Conservation (phyloP, 1,140 invertebrate genomes). For the Phenacoccus solenopsis region DNA sequence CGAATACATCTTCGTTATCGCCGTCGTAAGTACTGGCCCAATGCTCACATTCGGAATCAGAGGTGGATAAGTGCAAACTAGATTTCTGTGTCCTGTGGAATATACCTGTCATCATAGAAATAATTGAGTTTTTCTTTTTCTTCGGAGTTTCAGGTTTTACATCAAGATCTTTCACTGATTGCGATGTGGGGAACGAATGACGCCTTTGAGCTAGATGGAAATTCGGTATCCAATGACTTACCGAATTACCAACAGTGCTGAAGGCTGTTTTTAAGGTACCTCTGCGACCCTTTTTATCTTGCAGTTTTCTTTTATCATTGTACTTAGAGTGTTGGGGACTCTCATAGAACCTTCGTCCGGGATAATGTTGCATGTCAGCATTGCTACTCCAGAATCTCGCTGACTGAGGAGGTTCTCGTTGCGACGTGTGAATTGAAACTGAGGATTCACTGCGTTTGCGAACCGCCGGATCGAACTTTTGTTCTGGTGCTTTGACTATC, state of each 20-base stretch:
- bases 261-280: constrained; percentile 62
- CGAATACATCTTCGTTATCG: neutral
- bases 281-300: constrained; percentile 49
- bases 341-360: neutral
- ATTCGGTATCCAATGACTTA: constrained; percentile 67
- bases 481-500: no score
- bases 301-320: neutral
- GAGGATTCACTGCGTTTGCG: neutral
- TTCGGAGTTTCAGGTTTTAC: constrained; percentile 35
- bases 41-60: constrained; percentile 19
- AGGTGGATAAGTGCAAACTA: constrained; percentile 19
- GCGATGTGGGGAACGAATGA: constrained; percentile 65
- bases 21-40: neutral
- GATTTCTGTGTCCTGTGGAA: constrained; percentile 49
- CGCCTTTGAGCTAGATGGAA: constrained; percentile 61
- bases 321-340: neutral
- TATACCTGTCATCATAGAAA: constrained; percentile 64
- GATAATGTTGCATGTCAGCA: neutral
- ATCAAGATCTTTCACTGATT: constrained; percentile 46
- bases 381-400: neutral
- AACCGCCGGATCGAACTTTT: neutral
- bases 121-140: constrained; percentile 62
- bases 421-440: neutral
- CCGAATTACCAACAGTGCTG: constrained; percentile 40
- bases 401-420: neutral